These are phyloP conservation scores for Phataginus tricuspis DNA, from an alignment of 2,797 vertebrate genomes.

Conservation along the genomic window DNA sequence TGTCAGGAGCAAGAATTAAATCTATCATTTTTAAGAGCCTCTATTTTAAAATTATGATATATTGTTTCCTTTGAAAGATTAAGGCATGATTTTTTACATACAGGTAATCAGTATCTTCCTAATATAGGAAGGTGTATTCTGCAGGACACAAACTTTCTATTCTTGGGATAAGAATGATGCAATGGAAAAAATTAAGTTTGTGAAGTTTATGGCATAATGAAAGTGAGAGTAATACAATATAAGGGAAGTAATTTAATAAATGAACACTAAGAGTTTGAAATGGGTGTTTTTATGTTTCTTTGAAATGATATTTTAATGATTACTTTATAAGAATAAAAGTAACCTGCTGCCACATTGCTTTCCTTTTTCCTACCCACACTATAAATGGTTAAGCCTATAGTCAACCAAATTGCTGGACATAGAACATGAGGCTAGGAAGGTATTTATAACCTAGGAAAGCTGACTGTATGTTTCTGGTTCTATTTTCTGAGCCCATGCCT, in stretches of 20 bases:
- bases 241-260: not conserved
- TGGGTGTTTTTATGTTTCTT: not conserved
- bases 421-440: not conserved
- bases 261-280: not conserved
- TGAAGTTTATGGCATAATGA: constrained; percentile 13
- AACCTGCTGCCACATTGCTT: not conserved
- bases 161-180: not conserved
- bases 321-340: constrained; percentile 7
- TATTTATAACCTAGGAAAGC: not conserved
- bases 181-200: not conserved
- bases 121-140: not conserved
- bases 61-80: constrained; percentile 47
- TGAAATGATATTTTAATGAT: constrained; percentile 22
- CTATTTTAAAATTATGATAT: constrained; percentile 10
- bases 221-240: not conserved
- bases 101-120: constrained; percentile 38
- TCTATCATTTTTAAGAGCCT: not conserved
- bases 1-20: not conserved
- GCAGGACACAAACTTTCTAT: not conserved
- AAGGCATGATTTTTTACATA: not conserved
- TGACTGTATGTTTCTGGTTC: not conserved
- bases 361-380: not conserved
- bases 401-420: not conserved
- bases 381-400: not conserved
- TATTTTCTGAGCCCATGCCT: not conserved